Evolutionary conservation across 2,113 vertebrate species (phyloP), one percentile per base, ranked within the genome.

Genomic region (Tachycineta bicolor): DNA sequence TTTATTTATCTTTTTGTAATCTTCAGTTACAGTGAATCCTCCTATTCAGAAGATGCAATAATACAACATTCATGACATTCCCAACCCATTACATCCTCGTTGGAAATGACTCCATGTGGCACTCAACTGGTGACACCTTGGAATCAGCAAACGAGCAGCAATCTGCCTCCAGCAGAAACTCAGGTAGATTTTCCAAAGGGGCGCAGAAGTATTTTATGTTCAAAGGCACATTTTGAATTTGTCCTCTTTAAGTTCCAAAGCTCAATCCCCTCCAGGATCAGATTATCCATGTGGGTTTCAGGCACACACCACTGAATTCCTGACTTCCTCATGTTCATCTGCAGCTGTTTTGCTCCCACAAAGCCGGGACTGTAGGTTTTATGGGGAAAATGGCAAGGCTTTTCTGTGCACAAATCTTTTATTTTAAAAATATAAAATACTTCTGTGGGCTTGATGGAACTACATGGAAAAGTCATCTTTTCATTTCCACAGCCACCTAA

Each of bases 1-100:
- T 80, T 90, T 79, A 55, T 95, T 87, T 95, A 90, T 96, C 90
- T 92, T 75, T 73, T 52, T 75, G 85, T 60, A 86, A 86, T 95
- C 93, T 94, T 37, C 56, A 75, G 47, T 37, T 56, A 52, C 79
- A 91, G 75, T 5, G 10, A 80, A 60, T 74, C 67, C 75, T 63
- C 79, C 84, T n/a, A 12, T 52, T 39, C 0, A 23, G 59, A 26
- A 39, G 10, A 50, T 2, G 43, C 82, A 86, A 6, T 22, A 86
- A 73, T 3, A 41, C 59, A 79, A 60, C 53, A 43, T 6, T 50
- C 53, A 18, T 5, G 5, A 22, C 73, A 74, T 59, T 59, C 63
- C 59, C 68, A 87, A 50, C n/a, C 65, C 3, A 34, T 49, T 25
- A 9, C 2, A 41, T 4, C 49, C 85, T 55, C 53, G 63, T 43